Conservation (phyloP, 2,888 invertebrate species). For the Leptinotarsa juncta region DNA sequence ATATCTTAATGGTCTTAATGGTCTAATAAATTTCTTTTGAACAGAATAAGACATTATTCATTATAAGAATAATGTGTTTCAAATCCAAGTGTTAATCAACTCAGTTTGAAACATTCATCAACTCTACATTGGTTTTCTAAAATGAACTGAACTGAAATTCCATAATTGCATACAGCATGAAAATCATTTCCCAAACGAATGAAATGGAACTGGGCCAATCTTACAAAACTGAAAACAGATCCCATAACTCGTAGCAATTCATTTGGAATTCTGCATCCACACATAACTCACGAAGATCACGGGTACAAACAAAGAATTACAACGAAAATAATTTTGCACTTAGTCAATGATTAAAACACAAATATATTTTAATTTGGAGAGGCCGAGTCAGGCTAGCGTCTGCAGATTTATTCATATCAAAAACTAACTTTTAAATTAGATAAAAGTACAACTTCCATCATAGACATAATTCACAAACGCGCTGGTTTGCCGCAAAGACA, state of each 20-base stretch:
- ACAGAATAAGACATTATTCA: too few species aligned
- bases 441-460: conserved; percentile 62
- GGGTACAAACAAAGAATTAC: conserved; percentile 8
- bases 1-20: too few species aligned
- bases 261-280: conserved; percentile 3
- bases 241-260: neutral
- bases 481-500: conserved; percentile 49
- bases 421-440: conserved; percentile 63
- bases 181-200: neutral
- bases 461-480: conserved; percentile 59
- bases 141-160: too few species aligned
- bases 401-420: conserved; percentile 46
- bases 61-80: too few species aligned
- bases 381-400: conserved; percentile 32
- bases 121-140: too few species aligned
- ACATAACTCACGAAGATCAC: conserved; percentile 9
- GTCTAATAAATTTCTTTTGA: too few species aligned
- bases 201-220: neutral
- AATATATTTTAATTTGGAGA: conserved; percentile 45
- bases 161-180: too few species aligned
- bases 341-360: conserved; percentile 43
- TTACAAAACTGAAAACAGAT: neutral
- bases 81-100: too few species aligned
- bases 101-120: too few species aligned
- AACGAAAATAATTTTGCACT: conserved; percentile 28